Base-by-base conservation (phyloP, 2,888 invertebrate species). In the Orthosia gracilis region DNA sequence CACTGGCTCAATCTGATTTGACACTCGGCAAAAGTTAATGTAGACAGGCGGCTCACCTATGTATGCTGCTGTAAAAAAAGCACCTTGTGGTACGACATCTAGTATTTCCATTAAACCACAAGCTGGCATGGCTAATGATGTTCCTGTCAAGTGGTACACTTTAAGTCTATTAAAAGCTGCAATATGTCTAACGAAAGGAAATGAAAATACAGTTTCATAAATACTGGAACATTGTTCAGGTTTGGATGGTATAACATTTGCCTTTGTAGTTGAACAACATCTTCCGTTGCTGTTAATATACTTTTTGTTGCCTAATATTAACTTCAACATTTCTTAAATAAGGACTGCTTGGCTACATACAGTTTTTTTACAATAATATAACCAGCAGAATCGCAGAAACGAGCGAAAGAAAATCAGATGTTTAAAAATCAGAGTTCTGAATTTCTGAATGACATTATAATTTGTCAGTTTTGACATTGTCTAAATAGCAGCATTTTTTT, bases 131-230 rank as follows among this genome's bases (percentile, higher is more conserved):
- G 92, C 90, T 74, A 95, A 64, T 50, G 92, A 89, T 7, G 97
- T 94, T 59, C 94, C 92, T 52, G 91, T 73, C 23, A 96, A 87
- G 76, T 97, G 97, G 89, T 97, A 97, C 4, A 96, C 89, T 93
- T 97, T 97, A 26, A 97, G 91, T 85, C 96, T 95, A 89, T 97
- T 97, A 54, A 97, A 84, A 68, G 96, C 18, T 47, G 97, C 92
- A 82, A 97, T 90, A 78, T 94, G 93, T 87, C 92, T 94, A 67
- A 97, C 94, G 65, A 92, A 88, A 50, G 95, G 95, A 80, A 96
- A 93, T 9, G 91, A 84, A 89, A 93, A 96, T 49, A 96, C 96
- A 45, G 93, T 90, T 87, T 96, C 94, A 84, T 94, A 96, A 55
- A 88, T 85, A 59, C 47, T 78, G 7, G 79, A 17, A 52, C 18